These are phyloP conservation scores for Pachyuromys duprasi DNA, from an alignment of 2,797 vertebrate species.

Conservation along the genomic window DNA sequence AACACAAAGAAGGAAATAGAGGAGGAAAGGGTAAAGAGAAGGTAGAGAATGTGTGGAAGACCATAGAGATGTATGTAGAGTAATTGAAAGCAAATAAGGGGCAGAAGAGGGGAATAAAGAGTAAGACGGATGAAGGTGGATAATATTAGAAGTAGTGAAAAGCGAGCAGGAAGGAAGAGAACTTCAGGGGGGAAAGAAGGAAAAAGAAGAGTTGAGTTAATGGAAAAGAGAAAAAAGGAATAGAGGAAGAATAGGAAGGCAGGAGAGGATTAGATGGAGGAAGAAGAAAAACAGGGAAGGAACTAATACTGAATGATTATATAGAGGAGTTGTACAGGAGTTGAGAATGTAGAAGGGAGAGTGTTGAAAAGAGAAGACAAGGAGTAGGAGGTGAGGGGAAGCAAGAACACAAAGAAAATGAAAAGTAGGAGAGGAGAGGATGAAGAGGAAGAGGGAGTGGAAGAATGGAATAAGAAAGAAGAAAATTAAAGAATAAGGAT, in stretches of 20 bases:
- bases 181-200: background rate
- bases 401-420: background rate
- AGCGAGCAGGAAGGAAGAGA: background rate
- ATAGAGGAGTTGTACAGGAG: background rate
- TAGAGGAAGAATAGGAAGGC: background rate
- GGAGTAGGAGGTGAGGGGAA: background rate
- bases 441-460: background rate
- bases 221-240: background rate
- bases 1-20: background rate
- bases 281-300: background rate
- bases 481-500: background rate
- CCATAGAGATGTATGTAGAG: background rate
- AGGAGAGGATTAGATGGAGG: background rate
- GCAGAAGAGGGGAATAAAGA: background rate
- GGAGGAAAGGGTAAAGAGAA: background rate
- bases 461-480: background rate
- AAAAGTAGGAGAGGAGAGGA: background rate
- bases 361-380: background rate
- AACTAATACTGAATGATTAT: background rate
- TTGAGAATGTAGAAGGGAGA: too few species aligned
- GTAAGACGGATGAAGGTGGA: background rate
- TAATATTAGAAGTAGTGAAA: background rate
- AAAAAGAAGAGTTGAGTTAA: background rate
- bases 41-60: background rate
- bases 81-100: background rate